Evolutionary conservation across 2,113 vertebrate genomes (phyloP), one percentile per base, ranked within the genome.

Genomic region (Ginglymostoma cirratum): DNA sequence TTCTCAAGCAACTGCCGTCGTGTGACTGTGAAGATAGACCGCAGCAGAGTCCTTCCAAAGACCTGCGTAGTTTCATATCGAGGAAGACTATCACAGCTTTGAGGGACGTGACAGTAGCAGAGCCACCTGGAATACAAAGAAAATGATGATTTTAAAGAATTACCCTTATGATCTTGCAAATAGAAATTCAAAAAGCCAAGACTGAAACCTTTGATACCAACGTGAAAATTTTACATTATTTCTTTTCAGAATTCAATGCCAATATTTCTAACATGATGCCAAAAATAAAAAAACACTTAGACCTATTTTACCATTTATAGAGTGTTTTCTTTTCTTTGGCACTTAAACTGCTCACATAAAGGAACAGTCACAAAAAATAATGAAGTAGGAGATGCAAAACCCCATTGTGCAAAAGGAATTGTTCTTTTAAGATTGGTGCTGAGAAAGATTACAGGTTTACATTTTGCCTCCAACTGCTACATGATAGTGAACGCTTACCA

Each of bases 61-160:
- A 99, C 99, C 0, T 99, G 99, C 0, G 99, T 99, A 96, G 99
- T 99, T 97, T 99, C 99, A 0, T 99, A 99, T 95, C 99, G 98
- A 8, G 99, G 99, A 5, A 99, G 97, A 96, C 99, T 99, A 96
- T 99, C 99, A 0, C 99, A 99, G 97, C 99, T 99, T 97, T 99
- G 99, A 0, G 99, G 99, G 72, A 99, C 99, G 0, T 99, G 99
- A 98, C 99, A 99, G 97, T 99, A 99, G 96, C 99, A 99, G 95
- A 99, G 97, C 99, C 99, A 99, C 96, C 99, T 99, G 96, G 0
- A 72, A 95, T 24, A 78, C 87, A 93, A 93, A 61, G 0, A 4
- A 45, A 19, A 6, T 38, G 5, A 45, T 66, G 83, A 24, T 34
- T 24, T 70, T 34, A 6, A 94, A 67, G 5, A 61, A 45, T 83